These are phyloP conservation scores for Parochlus steinenii DNA, from an alignment of 2,888 invertebrate species.

Conservation along the genomic window DNA sequence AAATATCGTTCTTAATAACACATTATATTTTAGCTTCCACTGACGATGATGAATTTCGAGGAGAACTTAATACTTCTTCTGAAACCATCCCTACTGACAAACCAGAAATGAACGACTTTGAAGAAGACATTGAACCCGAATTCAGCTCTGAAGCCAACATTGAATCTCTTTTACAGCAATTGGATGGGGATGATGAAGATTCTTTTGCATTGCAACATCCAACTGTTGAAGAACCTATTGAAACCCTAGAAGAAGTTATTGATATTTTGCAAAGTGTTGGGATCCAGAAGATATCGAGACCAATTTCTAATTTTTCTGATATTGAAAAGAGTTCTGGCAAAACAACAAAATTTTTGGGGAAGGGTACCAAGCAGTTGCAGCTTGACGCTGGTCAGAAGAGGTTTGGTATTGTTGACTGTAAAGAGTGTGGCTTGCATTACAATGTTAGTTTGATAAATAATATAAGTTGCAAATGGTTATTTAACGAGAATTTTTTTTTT, in stretches of 20 bases:
- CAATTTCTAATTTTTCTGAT: too few species aligned
- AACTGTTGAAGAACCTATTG: neutral
- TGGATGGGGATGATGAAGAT: neutral
- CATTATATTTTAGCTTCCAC: neutral
- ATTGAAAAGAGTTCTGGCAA: too few species aligned
- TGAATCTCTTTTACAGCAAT: neutral
- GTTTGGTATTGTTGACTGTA: constrained; percentile 59
- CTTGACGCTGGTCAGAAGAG: constrained; percentile 73
- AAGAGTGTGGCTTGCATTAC: constrained; percentile 56
- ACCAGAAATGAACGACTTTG: neutral
- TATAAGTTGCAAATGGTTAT: neutral
- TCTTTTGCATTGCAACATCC: neutral
- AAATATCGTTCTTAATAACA: too few species aligned
- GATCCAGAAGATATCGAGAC: neutral
- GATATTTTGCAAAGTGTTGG: neutral
- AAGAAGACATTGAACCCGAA: neutral
- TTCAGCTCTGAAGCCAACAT: neutral
- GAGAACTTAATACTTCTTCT: neutral
- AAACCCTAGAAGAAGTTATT: neutral
- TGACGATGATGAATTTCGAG: neutral
- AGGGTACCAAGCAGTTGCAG: constrained; percentile 46
- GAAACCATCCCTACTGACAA: neutral
- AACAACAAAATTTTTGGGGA: constrained; percentile 22
- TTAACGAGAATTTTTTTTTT: too few species aligned
- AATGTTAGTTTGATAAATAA: constrained; percentile 30